Percentiles rank a stretch among this genome's conserved stretches.
Conservation (phyloP, 1,140 invertebrate genomes). For the Drosophila pruinosa region DNA sequence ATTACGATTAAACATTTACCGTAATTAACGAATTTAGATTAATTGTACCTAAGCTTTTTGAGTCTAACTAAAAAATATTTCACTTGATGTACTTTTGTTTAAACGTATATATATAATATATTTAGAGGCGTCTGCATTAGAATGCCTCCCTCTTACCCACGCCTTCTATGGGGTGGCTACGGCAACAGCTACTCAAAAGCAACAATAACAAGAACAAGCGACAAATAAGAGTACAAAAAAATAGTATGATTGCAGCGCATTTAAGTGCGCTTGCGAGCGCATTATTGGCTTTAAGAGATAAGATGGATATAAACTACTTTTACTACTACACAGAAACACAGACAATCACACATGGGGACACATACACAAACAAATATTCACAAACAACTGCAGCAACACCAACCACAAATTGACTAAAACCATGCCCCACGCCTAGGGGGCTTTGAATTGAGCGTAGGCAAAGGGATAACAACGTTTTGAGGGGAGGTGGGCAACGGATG, state of each 20-base stretch:
- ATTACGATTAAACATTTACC: no score
- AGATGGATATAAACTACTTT: slow-evolving; percentile 80
- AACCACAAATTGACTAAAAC: slow-evolving; percentile 78
- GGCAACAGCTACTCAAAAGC: neutral
- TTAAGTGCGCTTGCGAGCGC: slow-evolving; percentile 73
- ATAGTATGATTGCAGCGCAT: slow-evolving; percentile 54
- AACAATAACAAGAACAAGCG: slow-evolving; percentile 3
- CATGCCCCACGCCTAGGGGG: slow-evolving; percentile 38
- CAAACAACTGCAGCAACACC: slow-evolving; percentile 52
- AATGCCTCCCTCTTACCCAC: no score
- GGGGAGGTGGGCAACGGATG: slow-evolving; percentile 8
- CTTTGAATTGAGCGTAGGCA: neutral
- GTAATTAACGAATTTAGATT: no score
- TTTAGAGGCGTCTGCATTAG: slow-evolving; percentile 11
- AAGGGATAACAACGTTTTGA: neutral
- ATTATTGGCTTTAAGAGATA: slow-evolving; percentile 81
- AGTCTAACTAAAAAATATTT: no score
- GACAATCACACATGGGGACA: slow-evolving; percentile 20
- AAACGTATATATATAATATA: no score
- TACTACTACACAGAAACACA: slow-evolving; percentile 36
- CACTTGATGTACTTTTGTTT: no score
- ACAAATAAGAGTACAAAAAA: slow-evolving; percentile 32
- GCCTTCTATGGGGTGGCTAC: no score
- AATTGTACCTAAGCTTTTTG: no score
- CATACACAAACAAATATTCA: slow-evolving; percentile 7